These are phyloP conservation scores for Eupelmus urozonus DNA, from an alignment of 2,888 invertebrate species.

Conservation along the genomic window DNA sequence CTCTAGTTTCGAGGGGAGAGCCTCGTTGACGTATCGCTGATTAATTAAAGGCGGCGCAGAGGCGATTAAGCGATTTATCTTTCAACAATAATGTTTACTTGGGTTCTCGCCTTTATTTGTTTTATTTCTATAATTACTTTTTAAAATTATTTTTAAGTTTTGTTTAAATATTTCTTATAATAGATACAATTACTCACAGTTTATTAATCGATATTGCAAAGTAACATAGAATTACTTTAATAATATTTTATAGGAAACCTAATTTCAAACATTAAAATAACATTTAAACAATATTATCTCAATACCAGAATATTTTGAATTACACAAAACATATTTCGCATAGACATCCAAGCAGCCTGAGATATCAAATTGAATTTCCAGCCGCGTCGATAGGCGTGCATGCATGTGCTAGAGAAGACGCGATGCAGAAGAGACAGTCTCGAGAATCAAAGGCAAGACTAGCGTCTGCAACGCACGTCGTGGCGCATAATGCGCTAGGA, in stretches of 20 bases:
- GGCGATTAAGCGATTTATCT: constrained; percentile 53
- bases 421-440: neutral
- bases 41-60: constrained; percentile 48
- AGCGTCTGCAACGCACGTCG: constrained; percentile 62
- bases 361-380: constrained; percentile 40
- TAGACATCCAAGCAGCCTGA: neutral
- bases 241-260: neutral
- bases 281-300: neutral
- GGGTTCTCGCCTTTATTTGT: neutral
- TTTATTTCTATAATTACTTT: neutral
- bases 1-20: constrained; percentile 14
- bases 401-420: too few relatives aligned
- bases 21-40: constrained; percentile 54
- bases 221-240: neutral
- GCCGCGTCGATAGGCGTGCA: constrained; percentile 3
- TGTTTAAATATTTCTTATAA: neutral
- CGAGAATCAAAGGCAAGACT: constrained; percentile 66
- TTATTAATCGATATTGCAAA: neutral
- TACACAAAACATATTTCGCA: neutral
- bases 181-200: neutral
- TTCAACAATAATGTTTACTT: constrained; percentile 7
- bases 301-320: neutral
- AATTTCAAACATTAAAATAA: neutral
- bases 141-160: neutral
- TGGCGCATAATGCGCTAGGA: constrained; percentile 70